phyloP scores from a whole-genome alignment of 2,797 vertebrate species.

The Spinus olivaceus region DNA sequence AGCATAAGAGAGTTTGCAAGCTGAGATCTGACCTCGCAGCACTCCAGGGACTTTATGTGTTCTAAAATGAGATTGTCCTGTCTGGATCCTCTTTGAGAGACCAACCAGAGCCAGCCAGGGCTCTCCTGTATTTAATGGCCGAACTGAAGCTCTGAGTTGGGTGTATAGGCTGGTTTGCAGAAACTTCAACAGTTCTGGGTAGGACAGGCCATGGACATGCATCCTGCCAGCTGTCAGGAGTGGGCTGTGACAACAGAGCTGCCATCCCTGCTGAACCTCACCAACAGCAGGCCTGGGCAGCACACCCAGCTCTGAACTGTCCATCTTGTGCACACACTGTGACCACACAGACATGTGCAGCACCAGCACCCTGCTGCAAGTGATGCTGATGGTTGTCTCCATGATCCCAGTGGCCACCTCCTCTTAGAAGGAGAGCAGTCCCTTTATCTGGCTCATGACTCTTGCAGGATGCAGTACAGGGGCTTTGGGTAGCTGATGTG shows the following conservation, averaged over 20 bases:
- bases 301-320: not conserved
- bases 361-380: not conserved
- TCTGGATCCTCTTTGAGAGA: not conserved
- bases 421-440: not conserved
- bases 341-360: not conserved
- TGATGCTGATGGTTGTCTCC: not conserved
- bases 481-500: not conserved
- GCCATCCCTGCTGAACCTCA: not conserved
- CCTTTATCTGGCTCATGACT: not conserved
- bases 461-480: not conserved
- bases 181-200: not conserved
- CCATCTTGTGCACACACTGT: not conserved
- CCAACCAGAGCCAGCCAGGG: not conserved
- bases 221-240: not conserved
- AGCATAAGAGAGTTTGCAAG: not conserved
- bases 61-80: not conserved
- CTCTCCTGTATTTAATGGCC: not conserved
- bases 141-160: not conserved
- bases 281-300: not conserved
- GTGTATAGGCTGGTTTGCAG: not conserved
- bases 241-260: not conserved
- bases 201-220: not conserved
- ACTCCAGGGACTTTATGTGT: not conserved
- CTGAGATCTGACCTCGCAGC: not conserved
- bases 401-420: not conserved